Evolutionary conservation across 2,113 vertebrate species (phyloP).

Genomic region (Sterrhoptilus dennistouni): DNA sequence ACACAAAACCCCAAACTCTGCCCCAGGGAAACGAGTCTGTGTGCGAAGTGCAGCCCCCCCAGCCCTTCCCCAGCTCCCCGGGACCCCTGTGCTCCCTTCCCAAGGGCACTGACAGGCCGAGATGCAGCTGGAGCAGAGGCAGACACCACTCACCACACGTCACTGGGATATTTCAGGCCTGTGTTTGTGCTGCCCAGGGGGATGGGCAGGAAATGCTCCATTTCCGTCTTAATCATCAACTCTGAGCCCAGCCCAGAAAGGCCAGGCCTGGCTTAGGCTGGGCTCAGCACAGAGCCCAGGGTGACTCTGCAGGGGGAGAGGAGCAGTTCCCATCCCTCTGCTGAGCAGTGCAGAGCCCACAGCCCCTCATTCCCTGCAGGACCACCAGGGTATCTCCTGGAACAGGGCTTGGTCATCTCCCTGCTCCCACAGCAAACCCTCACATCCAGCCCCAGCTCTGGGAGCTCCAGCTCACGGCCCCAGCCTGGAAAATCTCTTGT

Average conservation of each 20-base stretch:
- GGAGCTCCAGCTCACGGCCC: no score
- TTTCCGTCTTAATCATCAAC: background rate
- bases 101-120: no score
- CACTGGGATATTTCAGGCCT: background rate
- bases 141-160: background rate
- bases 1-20: fast-evolving
- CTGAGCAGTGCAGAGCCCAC: fast-evolving
- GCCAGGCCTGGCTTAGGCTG: background rate
- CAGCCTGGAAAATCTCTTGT: fast-evolving
- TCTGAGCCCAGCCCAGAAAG: background rate
- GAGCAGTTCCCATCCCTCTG: fast-evolving
- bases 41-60: background rate
- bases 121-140: fast-evolving
- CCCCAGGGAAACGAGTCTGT: fast-evolving
- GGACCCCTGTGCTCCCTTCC: background rate
- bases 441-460: fast-evolving
- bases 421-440: background rate
- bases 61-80: background rate
- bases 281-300: fast-evolving
- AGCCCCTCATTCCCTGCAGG: background rate
- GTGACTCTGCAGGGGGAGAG: background rate
- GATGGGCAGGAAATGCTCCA: slow-evolving; percentile 18
- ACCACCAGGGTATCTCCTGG: fast-evolving
- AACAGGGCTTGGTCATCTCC: background rate
- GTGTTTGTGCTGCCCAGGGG: background rate